Base-by-base conservation (phyloP, 2,113 vertebrate genomes). In the Pelodiscus sinensis region DNA sequence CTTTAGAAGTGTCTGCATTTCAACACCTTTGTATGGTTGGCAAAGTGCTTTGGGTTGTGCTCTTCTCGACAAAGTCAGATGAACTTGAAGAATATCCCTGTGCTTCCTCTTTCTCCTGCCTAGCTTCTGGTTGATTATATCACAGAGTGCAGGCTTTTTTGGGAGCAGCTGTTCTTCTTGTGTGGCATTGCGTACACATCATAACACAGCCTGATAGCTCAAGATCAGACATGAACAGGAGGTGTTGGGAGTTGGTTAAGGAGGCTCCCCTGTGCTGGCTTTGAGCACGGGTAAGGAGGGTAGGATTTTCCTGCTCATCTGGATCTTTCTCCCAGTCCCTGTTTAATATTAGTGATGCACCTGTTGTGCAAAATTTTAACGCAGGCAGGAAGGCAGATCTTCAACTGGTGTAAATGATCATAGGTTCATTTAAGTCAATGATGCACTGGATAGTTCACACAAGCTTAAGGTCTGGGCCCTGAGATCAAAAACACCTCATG, bases 201-300 rank as follows among this genome's bases (percentile, higher is more conserved):
- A 57, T 4, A 7, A 60, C 4, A 1, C 51, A 87, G 51, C 9
- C 25, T 81, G 78, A 44, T 29, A 18, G 62, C 10, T 14, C 21
- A 86, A 10, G 50, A 3, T 3, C 57, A 31, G 11, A 50, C 14
- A 1, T 22, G 16, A 27, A 6, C 29, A 51, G 27, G 12, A 88
- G 1, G 15, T 21, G 25, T 71, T 55, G 13, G 82, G 29, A 35
- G n/a, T 38, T 38, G 56, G 22, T 25, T 38, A n/a, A 81, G n/a
- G 31, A 25, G 4, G 5, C 7, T 57, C 51, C 68, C 1, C 9
- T 21, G 52, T 16, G 22, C 24, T 35, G 13, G 73, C 4, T 75
- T 75, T 75, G 9, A 50, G 82, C 35, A 38, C 79, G 3, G 0
- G 0, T 3, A 25, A 0, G 7, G 15, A 3, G 27, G 78, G 5